These are phyloP conservation scores for Thalpophila matura DNA, from an alignment of 2,888 invertebrate species.

Conservation along the genomic window DNA sequence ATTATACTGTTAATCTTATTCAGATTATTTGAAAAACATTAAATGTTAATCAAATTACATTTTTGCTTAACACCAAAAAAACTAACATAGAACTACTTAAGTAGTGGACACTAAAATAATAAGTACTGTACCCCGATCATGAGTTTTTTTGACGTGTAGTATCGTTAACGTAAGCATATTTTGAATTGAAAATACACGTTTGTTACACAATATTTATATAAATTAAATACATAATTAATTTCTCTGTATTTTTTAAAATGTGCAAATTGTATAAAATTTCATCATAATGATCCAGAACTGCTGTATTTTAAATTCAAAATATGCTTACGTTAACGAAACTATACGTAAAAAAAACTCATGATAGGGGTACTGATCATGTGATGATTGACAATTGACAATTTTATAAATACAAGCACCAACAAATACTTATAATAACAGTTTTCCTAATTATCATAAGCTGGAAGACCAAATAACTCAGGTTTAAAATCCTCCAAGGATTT, in stretches of 20 bases:
- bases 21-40: slow-evolving; percentile 45
- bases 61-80: slow-evolving; percentile 40
- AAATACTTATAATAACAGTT: slow-evolving; percentile 27
- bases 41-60: slow-evolving; percentile 41
- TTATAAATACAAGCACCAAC: slow-evolving; percentile 57
- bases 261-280: too few species aligned
- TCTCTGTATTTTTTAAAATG: too few species aligned
- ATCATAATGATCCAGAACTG: too few species aligned
- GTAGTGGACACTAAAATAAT: slow-evolving; percentile 38
- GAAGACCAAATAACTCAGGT: slow-evolving; percentile 96
- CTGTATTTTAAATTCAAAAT: too few species aligned
- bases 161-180: too few species aligned
- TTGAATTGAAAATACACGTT: too few species aligned
- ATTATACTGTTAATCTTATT: slow-evolving; percentile 17
- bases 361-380: slow-evolving; percentile 28
- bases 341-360: too few species aligned
- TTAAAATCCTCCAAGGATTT: slow-evolving; percentile 94
- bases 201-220: too few species aligned
- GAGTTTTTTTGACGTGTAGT: too few species aligned
- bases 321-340: too few species aligned
- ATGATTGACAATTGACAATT: slow-evolving; percentile 45
- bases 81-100: slow-evolving; percentile 20
- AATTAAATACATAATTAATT: too few species aligned
- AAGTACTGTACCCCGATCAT: too few species aligned
- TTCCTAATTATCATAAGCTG: slow-evolving; percentile 77